These are phyloP conservation scores for Propithecus deckenii DNA, from an alignment of 2,797 vertebrate genomes.

Conservation along the genomic window DNA sequence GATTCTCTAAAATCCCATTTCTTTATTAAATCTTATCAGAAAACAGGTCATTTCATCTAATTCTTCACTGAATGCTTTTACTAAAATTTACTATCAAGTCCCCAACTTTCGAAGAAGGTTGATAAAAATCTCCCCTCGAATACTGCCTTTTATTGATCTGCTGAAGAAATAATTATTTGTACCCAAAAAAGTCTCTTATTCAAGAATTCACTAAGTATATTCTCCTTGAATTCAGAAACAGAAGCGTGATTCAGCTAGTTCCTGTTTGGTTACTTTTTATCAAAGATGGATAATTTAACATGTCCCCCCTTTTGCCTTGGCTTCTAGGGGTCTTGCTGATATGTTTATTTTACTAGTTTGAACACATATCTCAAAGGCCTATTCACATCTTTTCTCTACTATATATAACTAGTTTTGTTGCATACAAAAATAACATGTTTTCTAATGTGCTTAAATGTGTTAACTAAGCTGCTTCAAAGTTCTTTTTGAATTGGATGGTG, in stretches of 20 bases:
- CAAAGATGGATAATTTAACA: neutral
- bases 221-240: neutral
- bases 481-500: neutral
- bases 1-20: conserved; percentile 2
- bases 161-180: neutral
- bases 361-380: neutral
- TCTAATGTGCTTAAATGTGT: neutral
- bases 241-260: neutral
- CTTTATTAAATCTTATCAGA: neutral
- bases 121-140: neutral
- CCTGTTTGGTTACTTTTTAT: neutral
- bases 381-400: neutral
- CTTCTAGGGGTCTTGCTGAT: neutral
- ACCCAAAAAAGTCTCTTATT: neutral
- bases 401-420: neutral
- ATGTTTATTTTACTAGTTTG: neutral
- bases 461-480: neutral
- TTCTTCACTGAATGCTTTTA: neutral
- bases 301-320: neutral
- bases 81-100: neutral
- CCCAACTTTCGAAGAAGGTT: neutral
- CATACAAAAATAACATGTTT: neutral
- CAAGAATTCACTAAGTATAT: neutral
- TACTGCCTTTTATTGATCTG: neutral
- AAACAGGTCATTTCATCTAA: neutral